Evolutionary conservation across 2,113 vertebrate genomes (phyloP), one percentile per base, ranked within the genome.

Genomic region (Heterotis niloticus): DNA sequence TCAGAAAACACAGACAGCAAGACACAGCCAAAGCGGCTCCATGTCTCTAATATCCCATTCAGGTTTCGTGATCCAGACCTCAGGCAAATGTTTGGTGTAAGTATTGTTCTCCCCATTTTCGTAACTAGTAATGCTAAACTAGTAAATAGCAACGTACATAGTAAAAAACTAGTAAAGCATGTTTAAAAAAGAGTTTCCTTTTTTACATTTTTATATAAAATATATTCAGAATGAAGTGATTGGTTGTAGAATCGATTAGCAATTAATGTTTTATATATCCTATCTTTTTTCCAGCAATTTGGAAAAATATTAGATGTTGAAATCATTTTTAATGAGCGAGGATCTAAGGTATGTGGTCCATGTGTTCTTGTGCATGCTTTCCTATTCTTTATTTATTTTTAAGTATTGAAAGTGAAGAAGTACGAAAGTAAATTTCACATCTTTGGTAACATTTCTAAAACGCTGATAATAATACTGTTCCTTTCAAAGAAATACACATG

Each of bases 11-110:
- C 94, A 88, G 96, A 98, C 91, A 95, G 91, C 92, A 98, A 98
- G 92, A 93, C 95, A 81, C 96, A 98, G 86, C 96, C 96, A 51
- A 98, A 98, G 88, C 88, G 96, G 87, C 96, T 98, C 76, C 96
- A 98, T 2, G 96, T 98, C 84, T 98, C 96, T 91, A 98, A 98
- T 90, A 98, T 98, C 90, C 96, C 96, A 76, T 98, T 98, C 94
- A 93, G 94, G 90, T 98, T 98, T 88, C 94, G 96, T 87, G 96
- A 98, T 86, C 96, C 96, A 64, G 96, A 98, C 85, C 96, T 98
- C 89, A 95, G 96, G 90, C 96, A 98, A 94, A 95, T 98, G 96
- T 98, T 98, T 89, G 96, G 96, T 62, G 96, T 98, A 89, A 95
- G 94, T 95, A 86, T 60, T 68, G 17, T 59, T 56, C n/a, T 10